Conservation (phyloP, 2,797 vertebrate genomes). For the Tachyglossus aculeatus region DNA sequence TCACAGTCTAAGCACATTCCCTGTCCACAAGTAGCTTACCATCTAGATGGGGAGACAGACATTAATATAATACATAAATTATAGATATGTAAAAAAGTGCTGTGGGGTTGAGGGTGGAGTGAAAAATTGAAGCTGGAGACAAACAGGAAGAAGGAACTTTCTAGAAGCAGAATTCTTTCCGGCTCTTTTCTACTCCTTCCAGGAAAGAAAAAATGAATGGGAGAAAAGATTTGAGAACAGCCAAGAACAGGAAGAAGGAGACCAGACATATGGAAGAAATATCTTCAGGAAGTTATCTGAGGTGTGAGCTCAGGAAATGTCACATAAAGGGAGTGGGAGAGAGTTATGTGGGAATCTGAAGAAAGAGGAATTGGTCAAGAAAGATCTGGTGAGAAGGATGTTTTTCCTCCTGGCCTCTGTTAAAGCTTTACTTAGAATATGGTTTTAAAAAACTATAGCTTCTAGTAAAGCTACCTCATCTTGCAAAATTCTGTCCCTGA, state of each 20-base stretch:
- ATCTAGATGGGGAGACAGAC: too few relatives aligned
- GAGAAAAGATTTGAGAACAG: neutral
- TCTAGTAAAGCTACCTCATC: too few relatives aligned
- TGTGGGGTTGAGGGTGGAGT: too few relatives aligned
- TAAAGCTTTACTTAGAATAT: too few relatives aligned
- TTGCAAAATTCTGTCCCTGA: too few relatives aligned
- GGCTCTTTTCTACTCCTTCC: neutral
- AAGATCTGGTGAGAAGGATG: neutral
- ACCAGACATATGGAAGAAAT: neutral
- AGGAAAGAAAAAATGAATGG: neutral
- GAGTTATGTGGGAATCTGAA: neutral
- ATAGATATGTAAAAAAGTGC: too few relatives aligned
- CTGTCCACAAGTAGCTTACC: too few relatives aligned
- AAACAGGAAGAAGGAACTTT: neutral
- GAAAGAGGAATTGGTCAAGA: neutral
- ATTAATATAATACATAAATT: too few relatives aligned
- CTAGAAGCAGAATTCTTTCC: neutral
- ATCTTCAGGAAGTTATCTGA: neutral
- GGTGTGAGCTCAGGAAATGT: neutral
- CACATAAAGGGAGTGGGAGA: neutral
- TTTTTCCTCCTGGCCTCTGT: neutral
- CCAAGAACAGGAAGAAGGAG: neutral
- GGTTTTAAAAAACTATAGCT: too few relatives aligned
- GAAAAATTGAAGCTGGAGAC: neutral
- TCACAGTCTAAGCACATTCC: too few relatives aligned